Evolutionary conservation across 2,113 vertebrate species (phyloP).

Genomic region (Mus spicilegus): DNA sequence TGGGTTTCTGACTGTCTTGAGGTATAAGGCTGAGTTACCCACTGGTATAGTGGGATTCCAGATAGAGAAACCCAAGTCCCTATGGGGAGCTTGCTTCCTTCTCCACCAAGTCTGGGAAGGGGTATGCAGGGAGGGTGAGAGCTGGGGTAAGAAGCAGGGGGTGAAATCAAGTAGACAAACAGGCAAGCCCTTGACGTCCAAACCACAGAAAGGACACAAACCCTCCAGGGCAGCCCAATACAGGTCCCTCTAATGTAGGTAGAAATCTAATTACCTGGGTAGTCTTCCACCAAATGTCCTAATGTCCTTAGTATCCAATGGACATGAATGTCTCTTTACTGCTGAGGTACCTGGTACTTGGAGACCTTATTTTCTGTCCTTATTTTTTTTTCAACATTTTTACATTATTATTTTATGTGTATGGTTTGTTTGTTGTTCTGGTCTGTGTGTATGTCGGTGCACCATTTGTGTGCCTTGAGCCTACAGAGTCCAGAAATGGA

Average conservation of each 20-base stretch:
- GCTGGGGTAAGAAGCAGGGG: not conserved
- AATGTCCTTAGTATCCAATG: conserved; percentile 80
- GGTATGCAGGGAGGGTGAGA: not conserved
- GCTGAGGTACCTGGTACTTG: conserved; percentile 77
- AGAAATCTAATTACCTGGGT: conserved; percentile 85
- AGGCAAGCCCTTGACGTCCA: fast-evolving
- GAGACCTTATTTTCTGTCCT: not conserved
- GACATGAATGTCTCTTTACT: conserved; percentile 80
- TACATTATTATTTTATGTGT: not conserved
- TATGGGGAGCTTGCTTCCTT: too few species aligned
- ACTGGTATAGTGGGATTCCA: fast-evolving
- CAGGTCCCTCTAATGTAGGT: conserved; percentile 79
- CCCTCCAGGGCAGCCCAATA: conserved; percentile 2
- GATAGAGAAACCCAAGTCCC: too few species aligned
- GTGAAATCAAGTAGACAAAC: not conserved
- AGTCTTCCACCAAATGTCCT: conserved; percentile 84
- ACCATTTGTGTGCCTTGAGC: not conserved
- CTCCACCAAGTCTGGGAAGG: not conserved
- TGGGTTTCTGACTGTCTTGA: not conserved
- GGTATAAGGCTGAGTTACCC: not conserved
- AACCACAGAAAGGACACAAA: not conserved
- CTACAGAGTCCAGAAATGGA: not conserved
- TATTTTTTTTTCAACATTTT: conserved; percentile 50
- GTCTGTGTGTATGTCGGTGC: not conserved
- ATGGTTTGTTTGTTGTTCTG: not conserved